These are phyloP conservation scores for Subacronicta megacephala DNA, from an alignment of 2,888 invertebrate genomes.

Conservation along the genomic window DNA sequence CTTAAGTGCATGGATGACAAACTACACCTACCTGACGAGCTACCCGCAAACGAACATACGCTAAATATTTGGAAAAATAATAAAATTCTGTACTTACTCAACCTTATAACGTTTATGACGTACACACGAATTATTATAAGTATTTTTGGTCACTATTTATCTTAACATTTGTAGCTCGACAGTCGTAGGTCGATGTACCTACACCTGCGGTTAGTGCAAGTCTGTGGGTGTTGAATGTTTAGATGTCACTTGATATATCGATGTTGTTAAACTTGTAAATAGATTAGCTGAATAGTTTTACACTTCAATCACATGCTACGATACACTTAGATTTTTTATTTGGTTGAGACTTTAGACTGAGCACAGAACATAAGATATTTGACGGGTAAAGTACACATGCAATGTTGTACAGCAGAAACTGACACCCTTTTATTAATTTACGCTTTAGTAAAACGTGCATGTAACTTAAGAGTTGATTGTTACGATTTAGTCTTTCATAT, in stretches of 20 bases:
- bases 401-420: constrained; percentile 60
- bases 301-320: constrained; percentile 42
- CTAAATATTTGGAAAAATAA: constrained; percentile 25
- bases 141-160: constrained; percentile 43
- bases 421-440: constrained; percentile 45
- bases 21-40: constrained; percentile 48
- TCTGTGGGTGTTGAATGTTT: constrained; percentile 57
- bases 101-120: constrained; percentile 25
- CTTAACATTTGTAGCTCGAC: constrained; percentile 44
- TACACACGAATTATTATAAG: constrained; percentile 36
- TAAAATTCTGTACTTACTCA: constrained; percentile 45
- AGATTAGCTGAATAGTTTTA: constrained; percentile 65
- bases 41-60: constrained; percentile 24
- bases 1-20: constrained; percentile 25
- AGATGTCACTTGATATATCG: constrained; percentile 65
- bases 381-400: constrained; percentile 58
- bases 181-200: constrained; percentile 33
- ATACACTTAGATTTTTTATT: constrained; percentile 54
- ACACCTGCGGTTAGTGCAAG: constrained; percentile 31
- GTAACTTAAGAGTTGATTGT: constrained; percentile 45
- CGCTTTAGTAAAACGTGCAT: constrained; percentile 29
- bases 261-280: constrained; percentile 76
- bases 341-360: constrained; percentile 77
- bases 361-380: constrained; percentile 61
- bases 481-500: constrained; percentile 60